Conservation (phyloP, 2,797 vertebrate genomes). For the Kryptopterus vitreolus region DNA sequence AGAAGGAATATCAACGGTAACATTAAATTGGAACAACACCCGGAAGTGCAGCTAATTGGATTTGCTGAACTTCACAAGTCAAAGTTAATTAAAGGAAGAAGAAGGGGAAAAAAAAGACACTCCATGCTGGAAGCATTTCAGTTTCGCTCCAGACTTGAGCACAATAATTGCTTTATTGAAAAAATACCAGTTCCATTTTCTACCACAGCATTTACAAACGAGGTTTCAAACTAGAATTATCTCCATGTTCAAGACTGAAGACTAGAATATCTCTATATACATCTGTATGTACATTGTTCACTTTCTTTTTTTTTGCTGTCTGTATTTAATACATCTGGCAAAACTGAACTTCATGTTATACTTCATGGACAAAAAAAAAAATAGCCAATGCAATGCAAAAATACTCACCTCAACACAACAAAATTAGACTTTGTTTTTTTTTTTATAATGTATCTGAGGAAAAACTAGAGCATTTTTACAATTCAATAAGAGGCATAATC, state of each 20-base stretch:
- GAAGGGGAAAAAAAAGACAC: too few relatives aligned
- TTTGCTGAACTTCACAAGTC: not conserved
- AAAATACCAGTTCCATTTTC: conserved; percentile 67
- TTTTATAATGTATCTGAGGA: not conserved
- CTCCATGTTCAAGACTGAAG: conserved; percentile 44
- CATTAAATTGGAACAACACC: not conserved
- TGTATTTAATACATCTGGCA: conserved; percentile 20
- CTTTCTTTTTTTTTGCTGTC: conserved; percentile 40
- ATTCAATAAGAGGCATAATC: not conserved
- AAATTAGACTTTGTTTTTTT: not conserved
- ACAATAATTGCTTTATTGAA: conserved; percentile 68
- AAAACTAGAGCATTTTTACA: conserved; percentile 16
- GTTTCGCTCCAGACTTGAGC: conserved; percentile 54
- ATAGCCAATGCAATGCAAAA: conserved; percentile 25
- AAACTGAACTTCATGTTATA: not conserved
- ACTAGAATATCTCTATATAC: conserved; percentile 53
- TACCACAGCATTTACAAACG: conserved; percentile 66
- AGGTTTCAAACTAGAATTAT: conserved; percentile 46
- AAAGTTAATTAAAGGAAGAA: not conserved
- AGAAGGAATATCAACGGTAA: not conserved
- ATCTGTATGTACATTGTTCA: conserved; percentile 44
- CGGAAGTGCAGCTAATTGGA: not conserved
- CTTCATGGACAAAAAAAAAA: conserved; percentile 3
- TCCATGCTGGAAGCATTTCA: conserved; percentile 21
- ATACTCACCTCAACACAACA: conserved; percentile 16